Conservation (phyloP, 2,113 vertebrate genomes). For the Mormoops blainvillei region DNA sequence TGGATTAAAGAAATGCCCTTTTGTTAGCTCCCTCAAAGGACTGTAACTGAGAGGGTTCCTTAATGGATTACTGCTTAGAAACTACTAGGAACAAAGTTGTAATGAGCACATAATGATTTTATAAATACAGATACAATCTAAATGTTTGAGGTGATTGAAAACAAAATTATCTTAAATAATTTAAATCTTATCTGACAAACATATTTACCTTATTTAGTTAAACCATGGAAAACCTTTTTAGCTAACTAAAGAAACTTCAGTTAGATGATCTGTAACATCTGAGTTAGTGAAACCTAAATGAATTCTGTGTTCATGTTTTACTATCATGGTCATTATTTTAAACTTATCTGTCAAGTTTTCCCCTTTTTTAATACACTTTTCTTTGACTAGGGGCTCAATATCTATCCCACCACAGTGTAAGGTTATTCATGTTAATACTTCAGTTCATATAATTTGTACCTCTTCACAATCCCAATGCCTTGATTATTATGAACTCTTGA, state of each 20-base stretch:
- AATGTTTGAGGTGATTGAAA: neutral
- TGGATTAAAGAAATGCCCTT: neutral
- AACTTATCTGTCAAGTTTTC: neutral
- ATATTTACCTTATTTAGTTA: neutral
- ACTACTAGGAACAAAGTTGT: neutral
- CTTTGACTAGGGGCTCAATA: neutral
- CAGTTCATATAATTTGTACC: neutral
- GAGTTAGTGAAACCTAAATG: neutral
- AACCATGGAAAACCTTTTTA: neutral
- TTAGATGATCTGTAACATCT: neutral
- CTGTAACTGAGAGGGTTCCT: neutral
- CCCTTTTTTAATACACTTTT: neutral
- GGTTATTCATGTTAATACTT: neutral
- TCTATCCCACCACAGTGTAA: neutral
- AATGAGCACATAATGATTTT: neutral
- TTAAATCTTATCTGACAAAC: neutral
- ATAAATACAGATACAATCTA: neutral
- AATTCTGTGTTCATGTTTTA: neutral
- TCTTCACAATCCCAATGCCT: neutral
- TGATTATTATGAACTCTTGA: neutral
- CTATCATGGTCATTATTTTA: neutral
- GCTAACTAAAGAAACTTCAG: neutral
- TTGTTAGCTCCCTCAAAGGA: neutral
- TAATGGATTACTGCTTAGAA: neutral
- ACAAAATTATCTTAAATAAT: neutral